Evolutionary conservation across 2,113 vertebrate genomes (phyloP).

Genomic region (Rousettus leschenaultii): DNA sequence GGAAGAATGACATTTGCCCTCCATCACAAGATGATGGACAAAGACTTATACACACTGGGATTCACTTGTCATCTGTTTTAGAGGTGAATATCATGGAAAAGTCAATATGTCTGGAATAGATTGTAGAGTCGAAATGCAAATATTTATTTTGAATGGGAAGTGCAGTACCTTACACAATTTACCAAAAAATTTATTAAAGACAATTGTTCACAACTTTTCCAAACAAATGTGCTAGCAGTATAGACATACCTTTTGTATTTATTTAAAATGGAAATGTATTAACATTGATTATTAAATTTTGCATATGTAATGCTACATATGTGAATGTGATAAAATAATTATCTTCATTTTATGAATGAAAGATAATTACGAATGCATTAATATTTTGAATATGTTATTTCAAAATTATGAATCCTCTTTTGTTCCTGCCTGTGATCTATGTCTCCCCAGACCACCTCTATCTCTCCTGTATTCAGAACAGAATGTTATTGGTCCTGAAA

Average conservation of each 20-base stretch:
- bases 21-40: conserved; percentile 53
- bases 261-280: neutral
- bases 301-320: neutral
- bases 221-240: neutral
- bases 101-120: conserved; percentile 65
- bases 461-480: neutral
- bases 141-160: conserved; percentile 50
- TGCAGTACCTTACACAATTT: neutral
- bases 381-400: neutral
- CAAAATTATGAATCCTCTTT: neutral
- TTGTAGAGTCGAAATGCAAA: conserved; percentile 54
- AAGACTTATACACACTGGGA: conserved; percentile 17
- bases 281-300: neutral
- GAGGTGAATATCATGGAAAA: conserved; percentile 76
- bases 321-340: neutral
- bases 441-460: neutral
- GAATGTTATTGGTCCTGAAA: neutral
- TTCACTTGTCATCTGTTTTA: conserved; percentile 62
- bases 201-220: neutral
- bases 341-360: neutral
- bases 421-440: neutral
- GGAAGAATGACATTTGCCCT: conserved; percentile 58
- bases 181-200: conserved; percentile 31
- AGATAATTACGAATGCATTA: neutral
- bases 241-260: neutral